Evolutionary conservation across 2,797 vertebrate species (phyloP), one percentile per base, ranked within the genome.

Genomic region (Neosalanx taihuensis): DNA sequence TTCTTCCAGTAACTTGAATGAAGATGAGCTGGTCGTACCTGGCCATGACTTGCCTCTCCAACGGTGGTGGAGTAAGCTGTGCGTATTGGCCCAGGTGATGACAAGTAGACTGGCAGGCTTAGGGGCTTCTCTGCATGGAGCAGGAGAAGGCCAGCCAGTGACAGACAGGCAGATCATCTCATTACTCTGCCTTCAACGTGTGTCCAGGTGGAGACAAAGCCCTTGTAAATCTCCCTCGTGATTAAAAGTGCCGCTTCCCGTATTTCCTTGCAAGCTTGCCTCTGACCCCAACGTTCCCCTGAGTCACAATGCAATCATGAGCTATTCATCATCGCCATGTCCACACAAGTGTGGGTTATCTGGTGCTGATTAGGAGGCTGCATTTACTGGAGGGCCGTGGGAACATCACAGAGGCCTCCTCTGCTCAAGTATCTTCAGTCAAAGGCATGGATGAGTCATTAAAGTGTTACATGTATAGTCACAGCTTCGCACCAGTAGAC

Each of bases 241-340:
- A 51, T 59, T 76, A 69, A 72, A 78, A 69, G 31, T 66, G 37
- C 15, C 13, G 70, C 69, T 61, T 81, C 67, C 30, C 73, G 49
- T 75, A 59, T 51, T 30, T 79, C 73, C 30, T 17, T 71, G 23
- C 67, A 63, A 73, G 76, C 18, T 60, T 6, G 74, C 83, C 76
- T 71, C 35, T 7, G 23, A 81, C 72, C 85, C 79, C 15, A 71
- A 72, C 85, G 75, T 77, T 76, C 76, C 77, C 68, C 20, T 61
- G 69, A 77, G 76, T 84, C 83, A 77, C 69, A 37, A 41, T 59
- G 79, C 76, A 83, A 86, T 86, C 75, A 67, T 58, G 62, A 71
- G 66, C 64, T 61, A 37, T 81, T 78, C 1, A 1, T 64, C 69
- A 61, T 17, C 17, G 49, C 62, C 70, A 4, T 71, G 68, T 80